phyloP scores from a whole-genome alignment of 2,888 invertebrate species.

The Callimorpha dominula region DNA sequence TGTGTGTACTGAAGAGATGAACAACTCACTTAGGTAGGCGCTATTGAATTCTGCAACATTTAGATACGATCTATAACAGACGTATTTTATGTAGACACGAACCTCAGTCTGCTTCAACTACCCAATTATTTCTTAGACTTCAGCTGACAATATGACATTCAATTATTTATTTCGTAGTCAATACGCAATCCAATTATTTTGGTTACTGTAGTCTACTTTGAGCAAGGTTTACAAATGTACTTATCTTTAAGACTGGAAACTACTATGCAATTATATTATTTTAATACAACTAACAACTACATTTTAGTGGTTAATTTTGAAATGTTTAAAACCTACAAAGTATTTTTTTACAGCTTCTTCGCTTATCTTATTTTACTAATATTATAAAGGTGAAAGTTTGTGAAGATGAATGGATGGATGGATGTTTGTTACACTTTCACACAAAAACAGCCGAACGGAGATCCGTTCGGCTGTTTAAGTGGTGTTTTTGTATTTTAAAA shows the following conservation, averaged over 20 bases:
- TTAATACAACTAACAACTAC: too few relatives aligned
- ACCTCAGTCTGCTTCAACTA: slow-evolving; percentile 8
- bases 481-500: too few relatives aligned
- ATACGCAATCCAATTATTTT: slow-evolving; percentile 17
- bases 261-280: background rate
- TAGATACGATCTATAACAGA: background rate
- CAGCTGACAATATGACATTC: slow-evolving; percentile 11
- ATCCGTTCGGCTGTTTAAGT: too few relatives aligned
- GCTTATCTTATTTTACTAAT: too few relatives aligned
- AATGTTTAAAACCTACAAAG: too few relatives aligned
- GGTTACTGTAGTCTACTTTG: background rate
- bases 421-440: too few relatives aligned
- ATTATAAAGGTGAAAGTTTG: too few relatives aligned
- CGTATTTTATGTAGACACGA: background rate
- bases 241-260: background rate
- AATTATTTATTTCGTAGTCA: slow-evolving; percentile 8
- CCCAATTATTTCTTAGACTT: slow-evolving; percentile 8
- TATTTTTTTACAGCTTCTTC: too few relatives aligned
- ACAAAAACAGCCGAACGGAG: too few relatives aligned
- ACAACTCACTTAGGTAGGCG: background rate
- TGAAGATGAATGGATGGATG: too few relatives aligned
- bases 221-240: background rate
- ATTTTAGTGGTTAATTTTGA: too few relatives aligned
- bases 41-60: background rate
- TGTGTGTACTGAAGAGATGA: background rate